These are phyloP conservation scores for Drosophila infuscata DNA, from an alignment of 2,888 invertebrate genomes.

Conservation along the genomic window DNA sequence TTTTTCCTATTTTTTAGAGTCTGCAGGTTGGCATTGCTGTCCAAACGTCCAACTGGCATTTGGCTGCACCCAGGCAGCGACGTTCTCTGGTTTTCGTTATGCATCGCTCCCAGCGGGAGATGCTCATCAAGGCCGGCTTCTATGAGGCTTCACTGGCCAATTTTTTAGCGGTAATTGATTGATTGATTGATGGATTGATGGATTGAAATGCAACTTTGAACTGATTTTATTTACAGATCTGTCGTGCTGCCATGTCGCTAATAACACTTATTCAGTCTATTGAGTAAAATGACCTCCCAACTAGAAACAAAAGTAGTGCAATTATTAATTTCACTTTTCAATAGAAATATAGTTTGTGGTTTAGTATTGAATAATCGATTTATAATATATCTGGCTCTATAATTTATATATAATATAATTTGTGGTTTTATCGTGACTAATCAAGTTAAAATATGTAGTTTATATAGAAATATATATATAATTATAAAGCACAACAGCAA, in stretches of 20 bases:
- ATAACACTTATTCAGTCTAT: constrained; percentile 82
- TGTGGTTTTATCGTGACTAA: neutral
- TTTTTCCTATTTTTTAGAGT: constrained; percentile 62
- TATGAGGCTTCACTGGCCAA: constrained; percentile 83
- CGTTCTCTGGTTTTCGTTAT: constrained; percentile 73
- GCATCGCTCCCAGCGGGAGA: constrained; percentile 76
- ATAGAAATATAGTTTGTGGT: constrained; percentile 1
- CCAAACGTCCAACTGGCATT: constrained; percentile 79
- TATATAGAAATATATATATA: rapidly evolving
- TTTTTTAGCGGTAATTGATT: constrained; percentile 75
- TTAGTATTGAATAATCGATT: constrained; percentile 1
- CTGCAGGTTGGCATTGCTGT: constrained; percentile 75
- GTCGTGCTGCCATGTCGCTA: constrained; percentile 76
- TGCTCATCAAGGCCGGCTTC: constrained; percentile 80
- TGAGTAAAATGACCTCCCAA: constrained; percentile 45
- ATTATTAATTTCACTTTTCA: constrained; percentile 10
- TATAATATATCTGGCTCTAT: neutral
- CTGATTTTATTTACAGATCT: constrained; percentile 61
- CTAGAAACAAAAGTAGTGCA: neutral
- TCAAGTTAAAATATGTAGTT: neutral
- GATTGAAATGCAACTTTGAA: neutral
- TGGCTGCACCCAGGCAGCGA: constrained; percentile 72
- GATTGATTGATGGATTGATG: neutral
- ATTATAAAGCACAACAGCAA: neutral
- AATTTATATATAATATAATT: no score